phyloP scores from a whole-genome alignment of 2,888 invertebrate genomes.

The Creontiades dilutus region DNA sequence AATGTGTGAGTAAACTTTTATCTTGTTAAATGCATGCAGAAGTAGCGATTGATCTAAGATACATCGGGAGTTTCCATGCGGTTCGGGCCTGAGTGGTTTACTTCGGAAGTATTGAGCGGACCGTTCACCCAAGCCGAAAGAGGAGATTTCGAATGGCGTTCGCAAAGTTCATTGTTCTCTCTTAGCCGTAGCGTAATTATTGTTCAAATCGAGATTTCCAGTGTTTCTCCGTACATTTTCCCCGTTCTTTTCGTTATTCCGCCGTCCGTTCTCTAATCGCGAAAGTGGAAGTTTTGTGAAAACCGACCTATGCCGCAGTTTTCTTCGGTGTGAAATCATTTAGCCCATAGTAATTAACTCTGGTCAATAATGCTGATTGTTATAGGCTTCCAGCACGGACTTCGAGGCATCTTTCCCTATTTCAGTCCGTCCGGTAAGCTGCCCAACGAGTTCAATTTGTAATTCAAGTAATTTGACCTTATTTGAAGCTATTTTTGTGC shows the following conservation, averaged over 20 bases:
- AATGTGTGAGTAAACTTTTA: slow-evolving; percentile 76
- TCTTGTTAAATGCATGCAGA: slow-evolving; percentile 71
- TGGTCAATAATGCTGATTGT: slow-evolving; percentile 76
- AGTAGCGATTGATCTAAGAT: slow-evolving; percentile 42
- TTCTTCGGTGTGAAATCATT: slow-evolving; percentile 67
- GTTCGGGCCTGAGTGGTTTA: slow-evolving; percentile 71
- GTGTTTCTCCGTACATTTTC: slow-evolving; percentile 31
- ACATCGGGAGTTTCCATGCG: slow-evolving; percentile 52
- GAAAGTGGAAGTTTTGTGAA: slow-evolving; percentile 56
- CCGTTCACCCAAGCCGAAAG: slow-evolving; percentile 79
- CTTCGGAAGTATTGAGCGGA: slow-evolving; percentile 78
- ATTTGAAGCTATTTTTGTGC: slow-evolving; percentile 64
- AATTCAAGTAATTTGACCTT: slow-evolving; percentile 26
- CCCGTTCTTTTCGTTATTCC: slow-evolving; percentile 45
- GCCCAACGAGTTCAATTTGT: slow-evolving; percentile 33
- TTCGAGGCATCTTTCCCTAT: slow-evolving; percentile 46
- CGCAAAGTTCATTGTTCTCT: slow-evolving; percentile 81
- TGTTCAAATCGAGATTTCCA: slow-evolving; percentile 73
- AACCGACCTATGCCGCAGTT: slow-evolving; percentile 49
- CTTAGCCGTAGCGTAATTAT: slow-evolving; percentile 75
- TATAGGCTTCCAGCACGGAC: slow-evolving; percentile 63
- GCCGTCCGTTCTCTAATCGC: slow-evolving; percentile 27
- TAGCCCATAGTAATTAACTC: slow-evolving; percentile 76
- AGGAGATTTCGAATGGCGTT: slow-evolving; percentile 81
- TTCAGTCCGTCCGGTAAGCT: slow-evolving; percentile 61